Conservation (phyloP, 2,888 invertebrate genomes). For the Orchestes rusci region DNA sequence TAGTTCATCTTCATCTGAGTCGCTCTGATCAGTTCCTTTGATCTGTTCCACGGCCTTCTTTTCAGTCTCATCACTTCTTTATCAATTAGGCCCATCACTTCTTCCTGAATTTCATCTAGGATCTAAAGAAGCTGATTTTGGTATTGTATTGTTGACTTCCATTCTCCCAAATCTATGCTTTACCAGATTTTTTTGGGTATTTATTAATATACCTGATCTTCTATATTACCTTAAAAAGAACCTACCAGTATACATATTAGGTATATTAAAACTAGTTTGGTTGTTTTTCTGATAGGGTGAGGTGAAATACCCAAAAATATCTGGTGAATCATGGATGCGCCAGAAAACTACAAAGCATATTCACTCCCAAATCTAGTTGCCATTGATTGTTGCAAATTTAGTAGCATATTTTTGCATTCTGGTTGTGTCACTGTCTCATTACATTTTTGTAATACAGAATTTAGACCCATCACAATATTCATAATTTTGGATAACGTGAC, state of each 20-base stretch:
- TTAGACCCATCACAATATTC: constrained; percentile 5
- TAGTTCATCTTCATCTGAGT: background rate
- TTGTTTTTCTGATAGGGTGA: no score
- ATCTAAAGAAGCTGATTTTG: background rate
- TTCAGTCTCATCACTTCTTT: constrained; percentile 4
- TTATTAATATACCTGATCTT: no score
- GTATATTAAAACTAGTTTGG: no score
- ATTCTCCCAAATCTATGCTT: background rate
- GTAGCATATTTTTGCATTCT: background rate
- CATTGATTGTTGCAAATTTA: background rate
- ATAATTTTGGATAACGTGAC: constrained; percentile 19
- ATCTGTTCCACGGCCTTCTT: background rate
- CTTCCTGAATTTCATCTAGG: constrained; percentile 8
- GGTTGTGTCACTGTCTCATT: background rate
- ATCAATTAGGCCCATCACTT: constrained; percentile 9
- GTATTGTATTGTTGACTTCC: constrained; percentile 10
- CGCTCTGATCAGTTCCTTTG: background rate
- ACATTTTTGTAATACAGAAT: constrained; percentile 8
- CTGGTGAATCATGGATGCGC: no score
- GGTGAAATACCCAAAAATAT: no score
- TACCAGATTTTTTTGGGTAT: no score
- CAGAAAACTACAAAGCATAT: no score
- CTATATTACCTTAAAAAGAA: no score
- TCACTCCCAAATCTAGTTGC: background rate
- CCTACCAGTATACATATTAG: no score